Evolutionary conservation across 2,797 vertebrate species (phyloP), one percentile per base, ranked within the genome.

Genomic region (Loris lydekkerianus): DNA sequence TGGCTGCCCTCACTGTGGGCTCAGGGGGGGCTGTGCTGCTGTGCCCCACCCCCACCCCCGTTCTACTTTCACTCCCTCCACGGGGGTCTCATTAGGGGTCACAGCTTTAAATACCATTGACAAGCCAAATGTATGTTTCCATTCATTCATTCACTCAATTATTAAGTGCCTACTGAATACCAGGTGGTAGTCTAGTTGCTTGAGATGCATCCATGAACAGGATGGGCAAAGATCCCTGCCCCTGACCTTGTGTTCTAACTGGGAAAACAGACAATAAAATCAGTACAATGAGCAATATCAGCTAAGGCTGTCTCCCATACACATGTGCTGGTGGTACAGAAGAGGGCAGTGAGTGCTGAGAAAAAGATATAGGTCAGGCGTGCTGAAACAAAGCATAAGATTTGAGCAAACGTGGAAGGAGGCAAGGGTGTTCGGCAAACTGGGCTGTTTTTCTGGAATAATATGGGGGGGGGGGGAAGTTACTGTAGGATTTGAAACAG

Each of bases 281-380:
- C 70, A 7, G 1, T 4, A 9, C 8, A 1, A 13, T 2, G 10
- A 29, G 58, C 75, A 31, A 10, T 15, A 7, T 3, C 2, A 46
- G 0, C 2, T 6, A 7, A 56, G 18, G 3, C 5, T 1, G 1
- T 4, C 34, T 2, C 14, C 2, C 0, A 2, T 3, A 43, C 1
- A 9, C 49, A 4, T 0, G 7, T 37, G 6, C 11, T 0, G 15
- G 31, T 1, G 0, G 70, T 15, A 10, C 63, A 8, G 10, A 5
- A n/a, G 46, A 20, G 49, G 29, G 27, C 10, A 25, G 27, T 1
- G 10, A 7, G 0, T 10, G 10, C 11, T 1, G 0, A 13, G 53
- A 10, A 1, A 18, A 20, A 53, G 2, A n/a, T 2, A 17, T 17
- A 60, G 63, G 18, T 23, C 0, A 17, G 1, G 63, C 17, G n/a